phyloP scores from a whole-genome alignment of 2,888 invertebrate species.

The Teleiodes luculella region DNA sequence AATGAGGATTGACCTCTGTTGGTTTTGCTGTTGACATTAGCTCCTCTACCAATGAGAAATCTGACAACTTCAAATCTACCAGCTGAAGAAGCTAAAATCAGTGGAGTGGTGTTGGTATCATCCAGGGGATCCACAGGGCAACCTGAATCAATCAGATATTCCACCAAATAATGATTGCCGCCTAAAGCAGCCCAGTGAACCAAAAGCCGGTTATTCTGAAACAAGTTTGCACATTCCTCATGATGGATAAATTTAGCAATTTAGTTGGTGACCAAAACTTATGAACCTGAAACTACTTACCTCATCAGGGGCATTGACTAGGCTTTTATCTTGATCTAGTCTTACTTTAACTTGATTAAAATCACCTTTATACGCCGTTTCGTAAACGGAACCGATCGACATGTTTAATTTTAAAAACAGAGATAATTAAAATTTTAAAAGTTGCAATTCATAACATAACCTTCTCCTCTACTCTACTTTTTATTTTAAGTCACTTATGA shows the following conservation, averaged over 20 bases:
- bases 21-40: slow-evolving; percentile 85
- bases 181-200: slow-evolving; percentile 90
- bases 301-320: slow-evolving; percentile 48
- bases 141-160: slow-evolving; percentile 81
- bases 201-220: slow-evolving; percentile 83
- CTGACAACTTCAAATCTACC: slow-evolving; percentile 84
- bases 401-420: slow-evolving; percentile 30
- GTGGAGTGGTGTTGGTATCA: slow-evolving; percentile 87
- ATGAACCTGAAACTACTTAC: too few species aligned
- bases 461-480: too few species aligned
- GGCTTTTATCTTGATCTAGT: slow-evolving; percentile 71
- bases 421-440: neutral
- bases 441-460: neutral
- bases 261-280: too few species aligned
- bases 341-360: slow-evolving; percentile 81
- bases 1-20: slow-evolving; percentile 87
- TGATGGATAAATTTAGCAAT: too few species aligned
- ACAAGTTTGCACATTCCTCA: too few species aligned
- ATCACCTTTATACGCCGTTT: slow-evolving; percentile 86
- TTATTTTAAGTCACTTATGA: too few species aligned
- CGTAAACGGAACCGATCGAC: slow-evolving; percentile 75
- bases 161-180: slow-evolving; percentile 86
- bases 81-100: slow-evolving; percentile 89
- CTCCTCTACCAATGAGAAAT: slow-evolving; percentile 82
- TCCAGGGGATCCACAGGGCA: slow-evolving; percentile 84